phyloP scores from a whole-genome alignment of 2,797 vertebrate species.

The Odontamblyopus rebecca region DNA sequence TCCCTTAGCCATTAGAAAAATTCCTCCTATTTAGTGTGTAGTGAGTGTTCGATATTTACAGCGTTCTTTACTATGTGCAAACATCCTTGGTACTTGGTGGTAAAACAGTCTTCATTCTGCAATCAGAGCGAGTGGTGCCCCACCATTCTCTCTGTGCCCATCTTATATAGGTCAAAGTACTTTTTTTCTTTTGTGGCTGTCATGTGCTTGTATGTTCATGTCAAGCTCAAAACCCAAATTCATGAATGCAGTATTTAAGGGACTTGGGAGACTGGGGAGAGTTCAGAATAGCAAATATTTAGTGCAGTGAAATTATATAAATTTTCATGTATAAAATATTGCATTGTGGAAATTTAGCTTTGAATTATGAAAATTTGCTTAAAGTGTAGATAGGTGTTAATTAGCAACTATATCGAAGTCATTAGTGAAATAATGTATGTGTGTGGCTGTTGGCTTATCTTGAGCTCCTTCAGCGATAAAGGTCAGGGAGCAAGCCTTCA shows the following conservation, averaged over 20 bases:
- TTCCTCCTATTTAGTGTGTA: no score
- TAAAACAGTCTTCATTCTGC: neutral
- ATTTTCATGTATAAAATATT: neutral
- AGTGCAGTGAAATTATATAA: conserved; percentile 1
- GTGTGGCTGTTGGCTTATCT: conserved; percentile 1
- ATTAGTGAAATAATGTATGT: neutral
- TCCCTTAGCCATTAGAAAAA: no score
- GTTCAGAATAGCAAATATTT: conserved; percentile 22
- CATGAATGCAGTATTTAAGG: conserved; percentile 42
- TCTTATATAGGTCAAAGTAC: conserved; percentile 32
- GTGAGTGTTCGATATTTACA: no score
- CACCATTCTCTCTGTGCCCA: neutral
- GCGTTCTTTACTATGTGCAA: neutral
- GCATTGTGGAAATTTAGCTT: neutral
- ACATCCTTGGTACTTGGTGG: neutral
- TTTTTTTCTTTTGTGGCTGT: conserved; percentile 19
- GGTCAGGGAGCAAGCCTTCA: neutral
- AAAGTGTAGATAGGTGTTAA: conserved; percentile 4
- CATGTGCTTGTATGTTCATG: neutral
- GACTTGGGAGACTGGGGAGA: conserved; percentile 26
- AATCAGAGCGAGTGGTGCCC: neutral
- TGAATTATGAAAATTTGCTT: conserved; percentile 1
- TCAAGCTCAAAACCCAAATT: conserved; percentile 25
- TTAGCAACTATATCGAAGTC: neutral
- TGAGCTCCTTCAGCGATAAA: neutral